Base-by-base conservation (phyloP, 1,140 invertebrate species). In the Saccostrea echinata region DNA sequence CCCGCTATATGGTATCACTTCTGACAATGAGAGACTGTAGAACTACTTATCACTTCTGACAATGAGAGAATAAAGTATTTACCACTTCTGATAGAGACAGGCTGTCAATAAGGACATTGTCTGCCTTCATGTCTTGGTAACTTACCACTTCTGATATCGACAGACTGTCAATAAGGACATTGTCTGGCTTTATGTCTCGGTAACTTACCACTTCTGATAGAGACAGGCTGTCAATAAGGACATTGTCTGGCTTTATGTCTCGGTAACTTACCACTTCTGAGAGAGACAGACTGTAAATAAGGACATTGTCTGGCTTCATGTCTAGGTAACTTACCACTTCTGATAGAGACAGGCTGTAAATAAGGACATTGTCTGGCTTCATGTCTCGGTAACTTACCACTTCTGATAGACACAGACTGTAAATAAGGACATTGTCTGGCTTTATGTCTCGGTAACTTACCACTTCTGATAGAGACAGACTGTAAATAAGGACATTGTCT, bases 211-310 rank as follows among this genome's bases (percentile, higher is more conserved):
- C 30, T 2, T 51, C 81, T n/a, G 81, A 83, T 2, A 92, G 88
- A 3, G 91, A 91, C 30, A 92, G 84, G 81, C 90, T 94, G 86
- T 93, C 94, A 33, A 94, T 91, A 11, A 94, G 91, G 16, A 94
- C 92, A 88, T 94, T 94, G 88, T 94, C 93, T 81, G 93, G 93
- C 85, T 94, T 94, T 90, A 94, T 91, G 86, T 94, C 94, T 55
- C 94, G 68, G 88, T 93, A 94, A 0, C n/a, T n/a, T n/a, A n/a
- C 94, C 87, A 53, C 30, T 2, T 51, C 81, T n/a, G 81, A 83
- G 2, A 92, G 88, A 3, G 91, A 91, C 30, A 92, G 84, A 84
- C 90, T 94, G 86, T 93, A 94, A 33, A 94, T 91, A 11, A 94
- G 91, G 16, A 94, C 92, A 88, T 94, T 94, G 88, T 94, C 93